These are phyloP conservation scores for Cepaea hortensis DNA, from an alignment of 2,888 invertebrate genomes.

Conservation along the genomic window DNA sequence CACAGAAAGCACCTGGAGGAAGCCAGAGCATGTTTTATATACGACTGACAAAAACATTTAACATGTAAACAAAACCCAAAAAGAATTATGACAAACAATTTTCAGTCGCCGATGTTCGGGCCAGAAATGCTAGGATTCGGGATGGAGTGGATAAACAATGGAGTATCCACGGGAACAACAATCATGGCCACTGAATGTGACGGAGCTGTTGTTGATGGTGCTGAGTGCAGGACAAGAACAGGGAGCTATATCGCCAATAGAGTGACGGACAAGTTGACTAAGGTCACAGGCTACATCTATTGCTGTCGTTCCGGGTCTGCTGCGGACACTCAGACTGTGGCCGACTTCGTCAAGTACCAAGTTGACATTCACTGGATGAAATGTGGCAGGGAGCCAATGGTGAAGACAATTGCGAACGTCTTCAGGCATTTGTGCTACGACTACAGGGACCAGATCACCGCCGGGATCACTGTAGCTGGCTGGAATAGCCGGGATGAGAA, in stretches of 20 bases:
- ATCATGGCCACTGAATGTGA: conserved; percentile 97
- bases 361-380: conserved; percentile 79
- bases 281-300: conserved; percentile 94
- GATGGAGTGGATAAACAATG: conserved; percentile 52
- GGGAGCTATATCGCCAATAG: conserved; percentile 96
- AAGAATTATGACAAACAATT: conserved; percentile 38
- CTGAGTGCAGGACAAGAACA: conserved; percentile 93
- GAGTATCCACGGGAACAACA: conserved; percentile 82
- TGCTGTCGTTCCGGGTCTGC: conserved; percentile 98
- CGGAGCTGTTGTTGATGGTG: conserved; percentile 97
- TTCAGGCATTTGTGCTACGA: conserved; percentile 97
- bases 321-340: conserved; percentile 98
- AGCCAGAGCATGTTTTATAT: too few relatives aligned
- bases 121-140: conserved; percentile 26
- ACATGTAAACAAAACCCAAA: too few relatives aligned
- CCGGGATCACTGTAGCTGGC: conserved; percentile 97
- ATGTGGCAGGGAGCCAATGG: conserved; percentile 89
- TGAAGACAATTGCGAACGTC: conserved; percentile 89
- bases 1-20: too few relatives aligned
- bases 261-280: conserved; percentile 96
- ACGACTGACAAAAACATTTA: too few relatives aligned
- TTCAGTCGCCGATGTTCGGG: neutral
- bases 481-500: conserved; percentile 95
- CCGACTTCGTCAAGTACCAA: conserved; percentile 95
- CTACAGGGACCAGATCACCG: conserved; percentile 93